Percentiles rank a stretch among this genome's conserved stretches.
These are phyloP conservation scores for Nematopogon swammerdamellus DNA, from an alignment of 2,888 invertebrate genomes.

Conservation along the genomic window DNA sequence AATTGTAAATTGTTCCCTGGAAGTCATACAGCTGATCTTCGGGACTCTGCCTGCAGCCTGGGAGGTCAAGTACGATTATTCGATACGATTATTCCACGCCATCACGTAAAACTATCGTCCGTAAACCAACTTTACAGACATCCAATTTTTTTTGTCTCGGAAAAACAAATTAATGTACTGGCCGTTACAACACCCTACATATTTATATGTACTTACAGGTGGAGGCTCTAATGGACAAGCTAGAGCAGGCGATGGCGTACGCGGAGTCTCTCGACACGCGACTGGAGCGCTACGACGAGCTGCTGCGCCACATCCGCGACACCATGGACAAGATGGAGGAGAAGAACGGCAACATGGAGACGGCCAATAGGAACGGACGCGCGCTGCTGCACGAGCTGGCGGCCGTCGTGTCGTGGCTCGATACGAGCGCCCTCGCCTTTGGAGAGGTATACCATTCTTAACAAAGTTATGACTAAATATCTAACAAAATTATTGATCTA, in stretches of 20 bases:
- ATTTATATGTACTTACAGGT: constrained; percentile 57
- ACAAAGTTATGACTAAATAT: too few species aligned
- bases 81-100: too few species aligned
- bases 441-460: background rate
- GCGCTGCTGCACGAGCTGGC: constrained; percentile 75
- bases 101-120: too few species aligned
- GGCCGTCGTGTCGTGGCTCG: constrained; percentile 39
- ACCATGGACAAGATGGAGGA: constrained; percentile 90
- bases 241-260: constrained; percentile 74
- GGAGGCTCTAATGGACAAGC: constrained; percentile 70
- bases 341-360: constrained; percentile 83
- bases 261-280: constrained; percentile 70
- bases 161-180: too few species aligned
- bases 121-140: too few species aligned
- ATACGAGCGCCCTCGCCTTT: background rate
- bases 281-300: constrained; percentile 73
- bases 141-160: too few species aligned
- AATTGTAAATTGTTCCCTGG: too few species aligned
- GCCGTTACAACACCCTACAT: too few species aligned
- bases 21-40: too few species aligned
- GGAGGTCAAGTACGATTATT: too few species aligned
- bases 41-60: too few species aligned
- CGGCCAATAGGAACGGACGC: constrained; percentile 82
- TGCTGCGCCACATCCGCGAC: constrained; percentile 76
- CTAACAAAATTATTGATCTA: too few species aligned